phyloP scores from a whole-genome alignment of 1,140 invertebrate species.

The Druon quercuslanigerum region DNA sequence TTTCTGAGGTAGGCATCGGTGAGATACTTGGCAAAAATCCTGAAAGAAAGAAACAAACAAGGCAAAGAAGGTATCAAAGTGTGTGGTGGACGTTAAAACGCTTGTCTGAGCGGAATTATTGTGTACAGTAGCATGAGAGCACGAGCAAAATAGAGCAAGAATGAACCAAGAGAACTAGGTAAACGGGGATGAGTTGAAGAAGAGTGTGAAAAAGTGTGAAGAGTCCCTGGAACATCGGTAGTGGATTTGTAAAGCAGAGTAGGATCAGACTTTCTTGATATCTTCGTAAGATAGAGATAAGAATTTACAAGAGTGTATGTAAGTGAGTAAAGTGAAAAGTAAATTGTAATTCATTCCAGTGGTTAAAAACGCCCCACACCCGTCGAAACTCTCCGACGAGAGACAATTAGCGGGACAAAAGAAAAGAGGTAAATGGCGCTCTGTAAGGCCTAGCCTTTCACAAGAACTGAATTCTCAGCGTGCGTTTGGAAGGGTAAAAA shows the following conservation, averaged over 20 bases:
- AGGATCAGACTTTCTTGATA: slow-evolving; percentile 62
- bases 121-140: slow-evolving; percentile 61
- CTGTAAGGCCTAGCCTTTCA: slow-evolving; percentile 54
- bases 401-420: slow-evolving; percentile 34
- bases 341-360: slow-evolving; percentile 67
- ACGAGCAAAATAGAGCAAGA: slow-evolving; percentile 33
- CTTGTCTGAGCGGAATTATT: slow-evolving; percentile 63
- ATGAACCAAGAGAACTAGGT: slow-evolving; percentile 31
- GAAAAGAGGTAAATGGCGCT: slow-evolving; percentile 31
- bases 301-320: slow-evolving; percentile 68
- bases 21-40: slow-evolving; percentile 38
- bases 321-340: slow-evolving; percentile 65
- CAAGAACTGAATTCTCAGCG: slow-evolving; percentile 44
- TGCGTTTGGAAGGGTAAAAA: slow-evolving; percentile 39
- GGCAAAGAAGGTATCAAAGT: slow-evolving; percentile 34
- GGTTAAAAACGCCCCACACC: slow-evolving; percentile 58
- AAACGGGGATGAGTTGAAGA: slow-evolving; percentile 16
- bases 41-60: slow-evolving; percentile 36
- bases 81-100: slow-evolving; percentile 61
- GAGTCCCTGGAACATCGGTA: slow-evolving; percentile 41
- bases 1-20: background rate
- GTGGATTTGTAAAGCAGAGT: slow-evolving; percentile 59
- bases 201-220: slow-evolving; percentile 35
- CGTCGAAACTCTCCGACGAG: slow-evolving; percentile 37
- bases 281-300: slow-evolving; percentile 48